phyloP scores from a whole-genome alignment of 2,888 invertebrate species.

The Helobdella robusta region DNA sequence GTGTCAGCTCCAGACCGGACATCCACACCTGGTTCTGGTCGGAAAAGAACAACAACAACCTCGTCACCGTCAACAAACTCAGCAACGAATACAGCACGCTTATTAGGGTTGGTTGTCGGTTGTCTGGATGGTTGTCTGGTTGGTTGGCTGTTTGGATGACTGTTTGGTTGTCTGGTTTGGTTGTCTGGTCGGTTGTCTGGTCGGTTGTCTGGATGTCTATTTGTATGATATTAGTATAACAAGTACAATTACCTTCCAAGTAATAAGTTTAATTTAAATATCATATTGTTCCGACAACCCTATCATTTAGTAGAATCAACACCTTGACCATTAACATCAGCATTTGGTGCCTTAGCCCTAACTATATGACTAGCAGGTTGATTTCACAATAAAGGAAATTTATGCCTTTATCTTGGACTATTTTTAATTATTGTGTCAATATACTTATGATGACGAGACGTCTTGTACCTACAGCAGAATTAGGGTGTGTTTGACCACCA shows the following conservation, averaged over 20 bases:
- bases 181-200: too few relatives aligned
- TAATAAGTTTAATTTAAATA: slow-evolving; percentile 29
- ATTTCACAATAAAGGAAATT: slow-evolving; percentile 30
- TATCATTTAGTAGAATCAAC: slow-evolving; percentile 38
- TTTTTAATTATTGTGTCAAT: slow-evolving; percentile 36
- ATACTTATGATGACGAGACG: slow-evolving; percentile 43
- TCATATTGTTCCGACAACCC: slow-evolving; percentile 33
- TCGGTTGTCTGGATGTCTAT: too few relatives aligned
- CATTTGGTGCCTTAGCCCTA: slow-evolving; percentile 36
- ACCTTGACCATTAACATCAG: slow-evolving; percentile 39
- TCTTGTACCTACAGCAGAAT: slow-evolving; percentile 55
- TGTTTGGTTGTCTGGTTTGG: too few relatives aligned
- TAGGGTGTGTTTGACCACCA: slow-evolving; percentile 61
- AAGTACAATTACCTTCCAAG: slow-evolving; percentile 34
- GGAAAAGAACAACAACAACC: too few relatives aligned
- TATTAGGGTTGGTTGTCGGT: too few relatives aligned
- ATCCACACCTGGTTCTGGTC: too few relatives aligned
- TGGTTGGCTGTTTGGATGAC: too few relatives aligned
- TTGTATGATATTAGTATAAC: slow-evolving; percentile 32
- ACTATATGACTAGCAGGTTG: slow-evolving; percentile 36
- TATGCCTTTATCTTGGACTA: slow-evolving; percentile 33
- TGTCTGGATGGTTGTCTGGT: too few relatives aligned
- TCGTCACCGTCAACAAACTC: too few relatives aligned
- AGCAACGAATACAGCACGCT: too few relatives aligned
- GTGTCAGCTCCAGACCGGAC: too few relatives aligned